Evolutionary conservation across 2,888 invertebrate species (phyloP).

Genomic region (Heliconius sara): DNA sequence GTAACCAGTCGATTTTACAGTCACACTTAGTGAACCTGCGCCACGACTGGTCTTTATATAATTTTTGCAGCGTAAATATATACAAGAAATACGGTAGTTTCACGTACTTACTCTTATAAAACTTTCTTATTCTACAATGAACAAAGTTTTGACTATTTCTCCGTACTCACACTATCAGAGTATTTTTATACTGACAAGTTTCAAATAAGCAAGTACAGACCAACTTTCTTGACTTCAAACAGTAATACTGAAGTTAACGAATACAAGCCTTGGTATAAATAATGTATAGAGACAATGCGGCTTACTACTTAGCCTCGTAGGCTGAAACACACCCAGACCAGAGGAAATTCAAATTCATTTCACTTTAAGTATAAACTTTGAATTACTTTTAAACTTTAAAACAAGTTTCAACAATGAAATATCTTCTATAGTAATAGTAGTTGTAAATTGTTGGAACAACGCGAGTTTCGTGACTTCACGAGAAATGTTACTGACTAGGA

Average conservation of each 20-base stretch:
- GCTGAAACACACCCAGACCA: conserved; percentile 5
- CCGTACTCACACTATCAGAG: neutral
- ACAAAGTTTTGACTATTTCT: conserved; percentile 5
- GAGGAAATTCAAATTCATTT: conserved; percentile 35
- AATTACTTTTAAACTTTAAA: conserved; percentile 35
- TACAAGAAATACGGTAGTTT: neutral
- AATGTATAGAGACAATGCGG: conserved; percentile 18
- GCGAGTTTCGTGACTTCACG: conserved; percentile 26
- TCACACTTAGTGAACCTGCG: no score
- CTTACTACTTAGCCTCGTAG: conserved; percentile 15
- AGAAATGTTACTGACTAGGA: conserved; percentile 10
- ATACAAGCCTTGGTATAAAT: conserved; percentile 11
- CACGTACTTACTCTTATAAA: neutral
- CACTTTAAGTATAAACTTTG: conserved; percentile 34
- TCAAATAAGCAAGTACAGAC: conserved; percentile 7
- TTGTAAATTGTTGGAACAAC: conserved; percentile 34
- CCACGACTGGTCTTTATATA: no score
- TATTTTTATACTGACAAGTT: conserved; percentile 4
- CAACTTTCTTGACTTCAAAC: conserved; percentile 7
- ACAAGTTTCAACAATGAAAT: conserved; percentile 35
- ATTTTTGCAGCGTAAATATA: neutral
- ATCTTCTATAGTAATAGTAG: conserved; percentile 34
- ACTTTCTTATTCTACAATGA: neutral
- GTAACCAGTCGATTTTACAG: no score
- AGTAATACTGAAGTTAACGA: conserved; percentile 26